Conservation (phyloP, 2,113 vertebrate genomes). For the Thinocorus orbignyianus region DNA sequence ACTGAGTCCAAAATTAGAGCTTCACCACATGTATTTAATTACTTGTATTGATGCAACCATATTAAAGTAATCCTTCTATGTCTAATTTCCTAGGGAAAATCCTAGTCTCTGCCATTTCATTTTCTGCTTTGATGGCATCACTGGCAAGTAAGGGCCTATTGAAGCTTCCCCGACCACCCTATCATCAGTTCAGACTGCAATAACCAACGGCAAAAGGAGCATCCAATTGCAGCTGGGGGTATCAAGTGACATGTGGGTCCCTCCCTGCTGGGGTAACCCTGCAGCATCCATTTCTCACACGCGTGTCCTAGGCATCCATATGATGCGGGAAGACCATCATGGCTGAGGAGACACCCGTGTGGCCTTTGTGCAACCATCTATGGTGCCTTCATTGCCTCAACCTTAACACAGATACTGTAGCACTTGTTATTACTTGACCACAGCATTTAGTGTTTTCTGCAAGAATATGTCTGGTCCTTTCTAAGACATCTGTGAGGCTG, state of each 20-base stretch:
- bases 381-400: neutral
- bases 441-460: neutral
- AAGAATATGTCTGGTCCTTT: neutral
- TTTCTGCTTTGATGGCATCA: neutral
- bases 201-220: neutral
- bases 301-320: neutral
- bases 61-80: neutral
- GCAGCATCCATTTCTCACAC: neutral
- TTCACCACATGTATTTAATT: neutral
- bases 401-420: neutral
- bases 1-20: neutral
- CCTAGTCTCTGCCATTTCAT: neutral
- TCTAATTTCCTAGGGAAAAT: neutral
- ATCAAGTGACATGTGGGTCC: neutral
- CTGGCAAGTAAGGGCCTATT: neutral
- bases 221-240: neutral
- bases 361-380: neutral
- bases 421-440: neutral
- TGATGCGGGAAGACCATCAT: rapidly evolving
- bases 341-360: neutral
- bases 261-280: neutral
- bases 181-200: neutral
- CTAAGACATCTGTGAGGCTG: neutral
- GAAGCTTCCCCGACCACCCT: neutral
- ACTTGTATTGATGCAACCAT: neutral